phyloP scores from a whole-genome alignment of 2,797 vertebrate species.

The Sarcophilus harrisii region DNA sequence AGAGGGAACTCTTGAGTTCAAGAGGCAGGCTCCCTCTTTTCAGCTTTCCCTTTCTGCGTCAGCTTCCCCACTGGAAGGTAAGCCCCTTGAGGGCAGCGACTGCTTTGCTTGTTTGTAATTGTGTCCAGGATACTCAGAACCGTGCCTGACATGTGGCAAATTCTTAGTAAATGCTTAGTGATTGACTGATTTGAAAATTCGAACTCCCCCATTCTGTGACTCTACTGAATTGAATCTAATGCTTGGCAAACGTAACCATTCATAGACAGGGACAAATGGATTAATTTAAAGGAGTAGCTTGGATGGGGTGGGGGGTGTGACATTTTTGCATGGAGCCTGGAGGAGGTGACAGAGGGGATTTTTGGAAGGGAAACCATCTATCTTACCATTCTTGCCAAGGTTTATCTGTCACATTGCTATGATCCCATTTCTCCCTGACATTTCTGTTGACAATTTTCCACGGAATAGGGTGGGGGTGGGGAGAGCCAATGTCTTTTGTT shows the following conservation, averaged over 20 bases:
- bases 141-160: neutral
- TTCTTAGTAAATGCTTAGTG: neutral
- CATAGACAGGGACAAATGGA: neutral
- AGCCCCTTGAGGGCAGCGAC: neutral
- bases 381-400: constrained; percentile 21
- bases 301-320: neutral
- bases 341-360: constrained; percentile 19
- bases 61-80: neutral
- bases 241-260: neutral
- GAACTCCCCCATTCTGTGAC: neutral
- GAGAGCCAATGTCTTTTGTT: neutral
- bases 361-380: constrained; percentile 25
- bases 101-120: neutral
- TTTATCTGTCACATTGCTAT: constrained; percentile 16
- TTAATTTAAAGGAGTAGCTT: neutral
- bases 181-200: neutral
- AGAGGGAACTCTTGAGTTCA: neutral
- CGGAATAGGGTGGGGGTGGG: neutral
- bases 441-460: constrained; percentile 20
- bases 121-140: neutral
- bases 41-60: neutral
- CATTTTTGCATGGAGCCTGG: constrained; percentile 15
- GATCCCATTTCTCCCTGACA: constrained; percentile 11
- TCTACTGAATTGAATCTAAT: neutral
- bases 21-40: neutral